Conservation (phyloP, 1,140 invertebrate species). For the Chionoecetes opilio region DNA sequence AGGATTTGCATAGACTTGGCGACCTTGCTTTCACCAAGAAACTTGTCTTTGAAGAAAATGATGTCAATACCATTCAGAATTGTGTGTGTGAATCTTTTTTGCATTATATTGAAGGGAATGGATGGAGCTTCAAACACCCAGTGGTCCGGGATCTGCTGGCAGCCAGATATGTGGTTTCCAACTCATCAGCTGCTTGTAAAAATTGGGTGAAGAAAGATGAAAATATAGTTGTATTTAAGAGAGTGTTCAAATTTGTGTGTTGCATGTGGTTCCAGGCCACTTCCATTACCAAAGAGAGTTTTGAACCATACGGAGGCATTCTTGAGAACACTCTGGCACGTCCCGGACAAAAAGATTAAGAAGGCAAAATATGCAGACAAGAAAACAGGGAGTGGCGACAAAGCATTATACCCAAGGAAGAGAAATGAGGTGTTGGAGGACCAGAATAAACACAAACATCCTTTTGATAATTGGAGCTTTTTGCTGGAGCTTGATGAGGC, state of each 20-base stretch:
- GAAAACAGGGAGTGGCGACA: too few species aligned
- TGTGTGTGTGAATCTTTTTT: constrained; percentile 1
- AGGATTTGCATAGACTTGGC: background rate
- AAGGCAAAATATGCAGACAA: too few species aligned
- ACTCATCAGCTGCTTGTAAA: background rate
- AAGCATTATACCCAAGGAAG: too few species aligned
- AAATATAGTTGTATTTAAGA: constrained; percentile 31
- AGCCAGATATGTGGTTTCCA: constrained; percentile 50
- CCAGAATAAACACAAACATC: background rate
- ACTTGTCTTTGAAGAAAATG: background rate
- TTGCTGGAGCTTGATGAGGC: constrained; percentile 43
- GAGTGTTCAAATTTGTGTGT: constrained; percentile 69
- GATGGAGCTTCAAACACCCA: constrained; percentile 35
- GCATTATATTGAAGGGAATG: background rate
- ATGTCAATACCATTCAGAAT: background rate
- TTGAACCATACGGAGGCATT: background rate
- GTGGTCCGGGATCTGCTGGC: constrained; percentile 54
- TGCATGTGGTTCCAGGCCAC: background rate
- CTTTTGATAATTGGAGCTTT: constrained; percentile 46
- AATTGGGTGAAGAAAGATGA: background rate
- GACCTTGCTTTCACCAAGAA: background rate
- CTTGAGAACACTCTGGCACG: background rate
- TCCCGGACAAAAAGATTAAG: background rate
- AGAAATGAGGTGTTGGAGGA: too few species aligned
- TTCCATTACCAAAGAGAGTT: background rate